phyloP scores from a whole-genome alignment of 2,888 invertebrate genomes.

The Dicranocentrus wangi region DNA sequence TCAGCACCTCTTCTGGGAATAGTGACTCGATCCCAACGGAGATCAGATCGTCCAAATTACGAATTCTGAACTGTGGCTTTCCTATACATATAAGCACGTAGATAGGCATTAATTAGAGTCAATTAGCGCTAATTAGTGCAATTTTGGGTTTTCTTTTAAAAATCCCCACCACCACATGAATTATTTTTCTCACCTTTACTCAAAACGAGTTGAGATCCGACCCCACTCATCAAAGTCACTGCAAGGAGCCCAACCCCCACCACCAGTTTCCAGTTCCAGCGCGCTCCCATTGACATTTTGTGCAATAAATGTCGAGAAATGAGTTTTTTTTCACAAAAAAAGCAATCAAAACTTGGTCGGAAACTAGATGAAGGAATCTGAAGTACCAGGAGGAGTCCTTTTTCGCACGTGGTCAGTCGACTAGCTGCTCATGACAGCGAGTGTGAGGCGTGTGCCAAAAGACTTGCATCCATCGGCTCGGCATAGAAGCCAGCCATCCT shows the following conservation, averaged over 20 bases:
- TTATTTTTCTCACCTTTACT: conserved; percentile 22
- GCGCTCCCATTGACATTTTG: conserved; percentile 28
- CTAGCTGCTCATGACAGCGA: conserved; percentile 40
- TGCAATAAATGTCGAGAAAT: conserved; percentile 1
- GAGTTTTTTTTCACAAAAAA: not conserved
- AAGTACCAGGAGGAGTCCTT: too few relatives aligned
- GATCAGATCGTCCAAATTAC: conserved; percentile 62
- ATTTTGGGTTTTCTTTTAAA: not conserved
- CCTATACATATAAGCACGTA: conserved; percentile 29
- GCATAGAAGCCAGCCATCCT: too few relatives aligned
- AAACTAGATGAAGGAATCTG: too few relatives aligned
- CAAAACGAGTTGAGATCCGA: conserved; percentile 39
- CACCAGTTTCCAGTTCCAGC: conserved; percentile 26
- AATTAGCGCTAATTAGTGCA: not conserved
- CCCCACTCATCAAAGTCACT: conserved; percentile 32
- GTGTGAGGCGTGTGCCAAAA: conserved; percentile 33
- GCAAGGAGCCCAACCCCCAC: not conserved
- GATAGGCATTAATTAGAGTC: conserved; percentile 1
- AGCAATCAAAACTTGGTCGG: too few relatives aligned
- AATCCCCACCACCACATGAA: not conserved
- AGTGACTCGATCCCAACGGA: conserved; percentile 65
- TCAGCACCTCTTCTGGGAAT: conserved; percentile 63
- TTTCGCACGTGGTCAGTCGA: too few relatives aligned
- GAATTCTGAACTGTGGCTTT: conserved; percentile 54
- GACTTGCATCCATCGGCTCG: not conserved